Evolutionary conservation across 1,140 invertebrate genomes (phyloP), one percentile per base, ranked within the genome.

Genomic region (Spodoptera frugiperda): DNA sequence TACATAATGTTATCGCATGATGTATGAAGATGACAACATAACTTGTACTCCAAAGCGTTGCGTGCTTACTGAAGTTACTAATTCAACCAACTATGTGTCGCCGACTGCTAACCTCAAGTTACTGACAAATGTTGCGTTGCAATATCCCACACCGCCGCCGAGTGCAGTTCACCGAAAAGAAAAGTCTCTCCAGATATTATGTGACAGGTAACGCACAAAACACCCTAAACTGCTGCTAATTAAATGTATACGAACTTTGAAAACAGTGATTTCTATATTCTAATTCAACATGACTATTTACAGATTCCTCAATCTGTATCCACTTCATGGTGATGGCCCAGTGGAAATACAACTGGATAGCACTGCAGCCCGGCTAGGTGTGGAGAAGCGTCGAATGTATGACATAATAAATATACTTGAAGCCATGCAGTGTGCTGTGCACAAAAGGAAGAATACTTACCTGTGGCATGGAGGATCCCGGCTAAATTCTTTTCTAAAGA

Each of bases 401-500:
- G 96, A 97, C 84, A 97, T 97, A 76, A 96, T 97, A 46, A 97
- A 97, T 93, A 96, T 97, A 61, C 88, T 97, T 61, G 96, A 97
- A 87, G 96, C 96, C 86, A 95, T 97, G 81, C 95, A 96, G 84
- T 96, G 96, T 92, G 95, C 96, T 25, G 95, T 95, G 11, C 94
- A 96, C 79, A 94, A 95, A 82, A 93, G 94, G 46, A 96, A 96
- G 86, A 95, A 96, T 86, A 95, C 94, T 49, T 96, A 96, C 82
- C 84, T 94, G 10, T 96, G 95, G 95, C 95, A 95, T 90, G 95
- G 95, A 65, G 91, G 89, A 14, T 83, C 92, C 82, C 89, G 93
- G 83, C 80, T 95, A 73, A 90, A 94, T 82, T 87, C 91, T 5
- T 94, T 94, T 84, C 84, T 95, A 51, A 91, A 91, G 76, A 89